Conservation (phyloP, 2,113 vertebrate genomes). For the Kryptolebias marmoratus region DNA sequence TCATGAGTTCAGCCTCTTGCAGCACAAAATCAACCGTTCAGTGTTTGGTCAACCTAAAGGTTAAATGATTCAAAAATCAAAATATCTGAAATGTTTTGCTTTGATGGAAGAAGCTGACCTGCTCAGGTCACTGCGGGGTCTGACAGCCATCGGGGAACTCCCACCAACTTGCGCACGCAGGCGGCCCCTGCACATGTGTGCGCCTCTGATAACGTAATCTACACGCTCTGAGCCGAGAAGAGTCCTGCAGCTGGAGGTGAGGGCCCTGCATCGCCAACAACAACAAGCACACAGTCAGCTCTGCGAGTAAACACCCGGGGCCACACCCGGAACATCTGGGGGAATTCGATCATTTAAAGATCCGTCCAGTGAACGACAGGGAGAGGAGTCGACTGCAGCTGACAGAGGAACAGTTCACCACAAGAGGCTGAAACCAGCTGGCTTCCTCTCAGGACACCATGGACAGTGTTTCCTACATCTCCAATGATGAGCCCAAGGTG, state of each 20-base stretch:
- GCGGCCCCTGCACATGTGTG: slow-evolving; percentile 48
- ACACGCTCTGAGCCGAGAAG: slow-evolving; percentile 15
- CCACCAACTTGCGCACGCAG: slow-evolving; percentile 39
- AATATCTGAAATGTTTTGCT: slow-evolving; percentile 16
- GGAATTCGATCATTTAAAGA: slow-evolving; percentile 17
- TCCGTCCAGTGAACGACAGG: not conserved
- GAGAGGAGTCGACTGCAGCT: not conserved
- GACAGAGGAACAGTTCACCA: not conserved
- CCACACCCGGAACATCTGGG: slow-evolving; percentile 16
- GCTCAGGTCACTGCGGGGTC: not conserved
- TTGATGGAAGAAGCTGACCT: not conserved
- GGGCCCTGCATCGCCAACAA: not conserved
- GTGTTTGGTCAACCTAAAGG: not conserved
- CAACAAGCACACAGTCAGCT: not conserved
- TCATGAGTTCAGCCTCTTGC: too few relatives aligned
- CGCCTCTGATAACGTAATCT: slow-evolving; percentile 80
- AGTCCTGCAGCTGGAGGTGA: not conserved
- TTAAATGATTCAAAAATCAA: slow-evolving; percentile 22
- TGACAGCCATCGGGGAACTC: slow-evolving; percentile 34
- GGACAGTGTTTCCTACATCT: slow-evolving; percentile 5
- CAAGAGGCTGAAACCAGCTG: slow-evolving; percentile 47
- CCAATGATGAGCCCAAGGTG: slow-evolving; percentile 24
- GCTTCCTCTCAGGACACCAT: slow-evolving; percentile 18
- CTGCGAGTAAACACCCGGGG: not conserved
- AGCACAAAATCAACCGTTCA: too few relatives aligned